A percentile compares a stretch with the other conserved stretches of the same genome.
Evolutionary conservation across 2,797 vertebrate genomes (phyloP).

Genomic region (Peromyscus aztecus): DNA sequence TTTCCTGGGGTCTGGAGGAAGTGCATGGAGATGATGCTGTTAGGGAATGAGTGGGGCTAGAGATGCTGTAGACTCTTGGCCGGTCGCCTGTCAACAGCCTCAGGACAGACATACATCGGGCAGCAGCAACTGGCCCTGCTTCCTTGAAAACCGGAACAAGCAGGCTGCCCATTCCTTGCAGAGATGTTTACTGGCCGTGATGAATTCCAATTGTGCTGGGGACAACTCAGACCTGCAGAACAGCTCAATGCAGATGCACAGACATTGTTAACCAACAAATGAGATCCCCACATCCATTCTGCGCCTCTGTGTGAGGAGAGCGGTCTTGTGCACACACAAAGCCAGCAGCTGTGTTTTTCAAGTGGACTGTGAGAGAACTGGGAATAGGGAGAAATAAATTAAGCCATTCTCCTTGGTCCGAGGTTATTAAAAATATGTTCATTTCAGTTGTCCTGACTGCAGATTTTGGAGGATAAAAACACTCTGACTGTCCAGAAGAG

Average conservation of each 20-base stretch:
- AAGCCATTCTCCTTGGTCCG: slow-evolving; percentile 73
- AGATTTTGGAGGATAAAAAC: slow-evolving; percentile 32
- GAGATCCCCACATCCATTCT: slow-evolving; percentile 54
- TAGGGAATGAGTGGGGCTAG: background rate
- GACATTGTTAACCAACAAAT: slow-evolving; percentile 79
- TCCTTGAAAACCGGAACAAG: slow-evolving; percentile 1
- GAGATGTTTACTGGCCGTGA: background rate
- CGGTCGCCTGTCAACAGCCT: accelerated
- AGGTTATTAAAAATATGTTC: slow-evolving; percentile 75
- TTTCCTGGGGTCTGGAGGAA: background rate
- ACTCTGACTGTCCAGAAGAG: background rate
- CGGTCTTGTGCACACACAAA: slow-evolving; percentile 73
- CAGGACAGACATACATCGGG: background rate
- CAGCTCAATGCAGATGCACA: slow-evolving; percentile 70
- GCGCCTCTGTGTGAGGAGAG: slow-evolving; percentile 56
- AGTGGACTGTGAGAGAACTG: slow-evolving; percentile 71
- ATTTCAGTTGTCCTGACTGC: slow-evolving; percentile 30
- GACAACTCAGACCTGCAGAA: slow-evolving; percentile 71
- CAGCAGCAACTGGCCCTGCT: background rate
- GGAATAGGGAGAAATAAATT: slow-evolving; percentile 74
- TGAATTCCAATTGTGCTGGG: slow-evolving; percentile 67
- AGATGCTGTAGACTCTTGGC: background rate
- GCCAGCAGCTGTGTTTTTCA: slow-evolving; percentile 82
- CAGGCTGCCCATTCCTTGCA: background rate
- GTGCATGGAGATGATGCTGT: background rate